phyloP scores from a whole-genome alignment of 2,113 vertebrate species.

The Leiothrix lutea region DNA sequence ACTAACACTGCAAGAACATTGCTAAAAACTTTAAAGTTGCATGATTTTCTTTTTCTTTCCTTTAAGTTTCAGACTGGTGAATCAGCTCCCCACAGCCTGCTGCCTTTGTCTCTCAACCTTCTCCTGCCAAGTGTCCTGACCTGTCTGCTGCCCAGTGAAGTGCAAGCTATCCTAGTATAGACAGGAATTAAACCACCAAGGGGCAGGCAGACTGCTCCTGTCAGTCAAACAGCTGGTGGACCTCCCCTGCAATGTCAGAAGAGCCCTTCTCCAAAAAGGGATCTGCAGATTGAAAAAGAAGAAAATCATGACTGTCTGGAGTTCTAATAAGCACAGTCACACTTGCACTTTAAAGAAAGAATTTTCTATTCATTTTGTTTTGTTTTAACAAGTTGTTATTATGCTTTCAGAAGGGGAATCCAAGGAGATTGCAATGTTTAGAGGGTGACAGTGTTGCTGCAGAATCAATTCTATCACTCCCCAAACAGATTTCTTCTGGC shows the following conservation, averaged over 20 bases:
- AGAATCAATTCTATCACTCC: not conserved
- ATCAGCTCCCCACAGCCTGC: constrained; percentile 60
- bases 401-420: not conserved
- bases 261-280: constrained; percentile 25
- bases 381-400: not conserved
- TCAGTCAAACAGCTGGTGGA: constrained; percentile 86
- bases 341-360: not conserved
- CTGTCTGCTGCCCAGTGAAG: constrained; percentile 76
- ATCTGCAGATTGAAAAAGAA: not conserved
- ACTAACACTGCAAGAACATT: constrained; percentile 83
- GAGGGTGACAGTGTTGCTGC: not conserved
- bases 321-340: not conserved
- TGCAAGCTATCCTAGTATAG: constrained; percentile 83
- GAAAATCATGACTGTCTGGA: not conserved
- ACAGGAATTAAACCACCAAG: constrained; percentile 88
- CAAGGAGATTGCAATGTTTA: not conserved
- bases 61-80: not conserved
- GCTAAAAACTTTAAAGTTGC: constrained; percentile 46
- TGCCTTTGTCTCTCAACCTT: constrained; percentile 77
- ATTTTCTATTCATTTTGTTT: not conserved
- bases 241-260: constrained; percentile 71
- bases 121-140: constrained; percentile 75
- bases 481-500: not conserved
- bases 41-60: not conserved
- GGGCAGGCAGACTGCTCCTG: constrained; percentile 85